phyloP scores from a whole-genome alignment of 2,797 vertebrate genomes.

The Bovichtus diacanthus region DNA sequence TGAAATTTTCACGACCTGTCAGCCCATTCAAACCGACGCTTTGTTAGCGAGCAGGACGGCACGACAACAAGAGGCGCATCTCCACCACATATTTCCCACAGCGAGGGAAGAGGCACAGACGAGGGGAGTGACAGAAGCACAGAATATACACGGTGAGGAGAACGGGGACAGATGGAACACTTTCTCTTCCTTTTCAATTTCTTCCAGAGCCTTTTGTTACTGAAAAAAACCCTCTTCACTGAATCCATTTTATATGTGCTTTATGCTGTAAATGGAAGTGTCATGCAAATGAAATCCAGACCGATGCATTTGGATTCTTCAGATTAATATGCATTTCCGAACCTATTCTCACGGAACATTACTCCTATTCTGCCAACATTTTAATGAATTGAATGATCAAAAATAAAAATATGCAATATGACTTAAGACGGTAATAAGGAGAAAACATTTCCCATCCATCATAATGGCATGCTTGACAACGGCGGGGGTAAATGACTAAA shows the following conservation, averaged over 20 bases:
- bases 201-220: background rate
- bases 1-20: slow-evolving; percentile 78
- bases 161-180: slow-evolving; percentile 4
- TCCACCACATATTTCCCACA: slow-evolving; percentile 43
- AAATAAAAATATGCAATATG: background rate
- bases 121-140: slow-evolving; percentile 42
- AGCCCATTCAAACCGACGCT: slow-evolving; percentile 64
- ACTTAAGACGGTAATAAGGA: background rate
- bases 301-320: background rate
- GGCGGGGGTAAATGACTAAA: slow-evolving; percentile 26
- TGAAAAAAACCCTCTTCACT: background rate
- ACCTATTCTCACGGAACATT: background rate
- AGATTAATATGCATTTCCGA: background rate
- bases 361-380: background rate
- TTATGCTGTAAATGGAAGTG: background rate
- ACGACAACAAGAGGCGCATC: slow-evolving; percentile 47
- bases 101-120: slow-evolving; percentile 28
- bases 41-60: slow-evolving; percentile 61
- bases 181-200: background rate
- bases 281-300: background rate
- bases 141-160: slow-evolving; percentile 26
- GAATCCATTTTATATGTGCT: background rate
- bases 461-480: slow-evolving; percentile 10
- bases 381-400: background rate
- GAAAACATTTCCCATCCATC: slow-evolving; percentile 6